Percentiles rank a stretch among this genome's conserved stretches.
These are phyloP conservation scores for Dolichomitus sp. DNA, from an alignment of 2,888 invertebrate species.

Conservation along the genomic window DNA sequence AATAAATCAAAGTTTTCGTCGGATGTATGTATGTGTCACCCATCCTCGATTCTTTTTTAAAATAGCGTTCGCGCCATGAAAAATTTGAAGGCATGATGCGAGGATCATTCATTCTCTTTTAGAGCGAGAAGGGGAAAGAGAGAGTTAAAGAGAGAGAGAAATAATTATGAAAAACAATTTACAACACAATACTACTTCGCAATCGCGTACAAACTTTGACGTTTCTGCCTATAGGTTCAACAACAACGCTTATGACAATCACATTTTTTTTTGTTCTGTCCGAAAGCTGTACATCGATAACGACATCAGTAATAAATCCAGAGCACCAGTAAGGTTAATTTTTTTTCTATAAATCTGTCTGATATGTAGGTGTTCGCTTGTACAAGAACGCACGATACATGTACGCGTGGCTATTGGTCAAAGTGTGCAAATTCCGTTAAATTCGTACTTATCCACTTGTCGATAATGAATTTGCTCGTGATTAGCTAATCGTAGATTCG, in stretches of 20 bases:
- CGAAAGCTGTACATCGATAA: constrained; percentile 42
- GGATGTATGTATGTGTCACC: no score
- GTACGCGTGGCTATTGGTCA: constrained; percentile 64
- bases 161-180: constrained; percentile 42
- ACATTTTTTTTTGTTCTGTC: constrained; percentile 17
- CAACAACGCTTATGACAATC: constrained; percentile 24
- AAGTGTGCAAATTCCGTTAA: constrained; percentile 61
- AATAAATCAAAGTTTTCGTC: no score
- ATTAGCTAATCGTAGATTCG: background rate
- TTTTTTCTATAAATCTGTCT: constrained; percentile 55
- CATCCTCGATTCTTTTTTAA: background rate
- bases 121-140: background rate
- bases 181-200: constrained; percentile 66
- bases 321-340: constrained; percentile 42
- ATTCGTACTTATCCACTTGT: constrained; percentile 10
- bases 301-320: constrained; percentile 48
- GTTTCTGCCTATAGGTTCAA: constrained; percentile 15
- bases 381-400: constrained; percentile 52
- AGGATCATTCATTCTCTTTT: constrained; percentile 28
- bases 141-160: constrained; percentile 26
- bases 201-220: constrained; percentile 41
- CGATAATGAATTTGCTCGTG: constrained; percentile 11
- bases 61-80: background rate
- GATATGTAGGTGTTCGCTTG: constrained; percentile 69
- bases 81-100: background rate